Evolutionary conservation across 2,888 invertebrate genomes (phyloP).

Genomic region (Drosophila suboccidentalis): DNA sequence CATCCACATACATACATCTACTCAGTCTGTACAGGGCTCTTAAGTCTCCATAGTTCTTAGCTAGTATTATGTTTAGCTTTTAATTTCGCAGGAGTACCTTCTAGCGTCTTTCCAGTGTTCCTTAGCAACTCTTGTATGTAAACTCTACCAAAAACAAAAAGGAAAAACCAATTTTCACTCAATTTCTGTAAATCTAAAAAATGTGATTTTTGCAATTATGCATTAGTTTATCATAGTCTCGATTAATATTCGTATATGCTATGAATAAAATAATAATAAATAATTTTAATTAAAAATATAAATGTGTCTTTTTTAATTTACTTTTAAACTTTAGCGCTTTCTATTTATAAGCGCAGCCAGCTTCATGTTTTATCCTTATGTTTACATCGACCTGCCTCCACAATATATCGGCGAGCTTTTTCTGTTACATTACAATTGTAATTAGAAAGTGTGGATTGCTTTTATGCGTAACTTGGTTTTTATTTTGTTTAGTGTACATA

Average conservation of each 20-base stretch:
- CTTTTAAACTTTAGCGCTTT: background rate
- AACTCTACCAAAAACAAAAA: constrained; percentile 28
- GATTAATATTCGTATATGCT: constrained; percentile 22
- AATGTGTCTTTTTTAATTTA: background rate
- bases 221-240: constrained; percentile 33
- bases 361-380: background rate
- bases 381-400: constrained; percentile 30
- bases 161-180: constrained; percentile 16
- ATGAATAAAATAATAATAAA: constrained; percentile 20
- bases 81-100: constrained; percentile 27
- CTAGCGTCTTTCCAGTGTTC: constrained; percentile 39
- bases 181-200: constrained; percentile 33
- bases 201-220: constrained; percentile 54
- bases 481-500: background rate
- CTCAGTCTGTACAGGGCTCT: constrained; percentile 48
- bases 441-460: background rate
- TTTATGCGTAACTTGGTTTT: background rate
- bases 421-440: background rate
- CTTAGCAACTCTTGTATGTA: constrained; percentile 25
- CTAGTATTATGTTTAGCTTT: constrained; percentile 42
- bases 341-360: background rate
- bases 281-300: constrained; percentile 6
- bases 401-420: background rate
- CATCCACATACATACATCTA: constrained; percentile 1
- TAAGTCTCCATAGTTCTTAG: constrained; percentile 42